These are phyloP conservation scores for Epistrophella euchroma DNA, from an alignment of 2,888 invertebrate species.

Conservation along the genomic window DNA sequence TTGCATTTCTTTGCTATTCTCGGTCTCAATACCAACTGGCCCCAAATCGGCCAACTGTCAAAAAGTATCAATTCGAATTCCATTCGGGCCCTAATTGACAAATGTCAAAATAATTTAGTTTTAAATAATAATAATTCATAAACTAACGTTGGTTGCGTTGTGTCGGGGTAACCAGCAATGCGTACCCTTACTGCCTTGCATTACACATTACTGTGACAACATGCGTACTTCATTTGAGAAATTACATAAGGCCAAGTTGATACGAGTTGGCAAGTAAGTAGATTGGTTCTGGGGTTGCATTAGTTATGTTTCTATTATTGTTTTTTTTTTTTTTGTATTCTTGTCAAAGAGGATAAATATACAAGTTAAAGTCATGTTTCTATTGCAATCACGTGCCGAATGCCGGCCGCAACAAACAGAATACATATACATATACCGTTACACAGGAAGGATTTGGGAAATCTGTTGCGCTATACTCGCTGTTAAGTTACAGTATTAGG, in stretches of 20 bases:
- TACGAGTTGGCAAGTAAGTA: neutral
- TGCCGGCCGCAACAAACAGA: neutral
- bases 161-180: neutral
- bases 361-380: neutral
- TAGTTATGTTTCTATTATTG: neutral
- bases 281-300: neutral
- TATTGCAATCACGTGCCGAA: slow-evolving; percentile 10
- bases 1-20: too few species aligned
- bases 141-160: neutral
- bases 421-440: neutral
- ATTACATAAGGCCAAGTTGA: neutral
- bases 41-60: neutral
- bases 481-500: neutral
- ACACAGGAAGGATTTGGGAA: neutral
- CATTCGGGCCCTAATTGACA: neutral
- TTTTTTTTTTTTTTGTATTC: neutral
- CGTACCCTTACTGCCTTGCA: neutral
- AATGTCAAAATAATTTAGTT: neutral
- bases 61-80: neutral
- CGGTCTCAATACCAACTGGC: too few species aligned
- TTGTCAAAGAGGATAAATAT: neutral
- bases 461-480: slow-evolving; percentile 1
- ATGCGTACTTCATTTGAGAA: neutral
- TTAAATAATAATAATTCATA: neutral
- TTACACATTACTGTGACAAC: neutral